These are phyloP conservation scores for Callorhinus ursinus DNA, from an alignment of 2,113 vertebrate genomes.

Conservation along the genomic window DNA sequence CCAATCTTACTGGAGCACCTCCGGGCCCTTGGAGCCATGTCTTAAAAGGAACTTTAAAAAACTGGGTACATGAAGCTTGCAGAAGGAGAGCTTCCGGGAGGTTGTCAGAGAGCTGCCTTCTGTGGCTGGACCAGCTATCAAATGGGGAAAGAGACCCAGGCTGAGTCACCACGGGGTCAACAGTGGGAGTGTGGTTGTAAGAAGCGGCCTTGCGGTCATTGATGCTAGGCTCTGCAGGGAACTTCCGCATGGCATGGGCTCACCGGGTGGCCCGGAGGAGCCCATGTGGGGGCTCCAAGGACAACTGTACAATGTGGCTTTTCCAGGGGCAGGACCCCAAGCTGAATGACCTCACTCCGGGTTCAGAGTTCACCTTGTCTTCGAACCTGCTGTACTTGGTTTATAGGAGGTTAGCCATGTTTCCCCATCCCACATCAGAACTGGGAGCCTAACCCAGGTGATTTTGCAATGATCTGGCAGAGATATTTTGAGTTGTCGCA, in stretches of 20 bases:
- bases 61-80: neutral
- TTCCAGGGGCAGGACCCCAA: neutral
- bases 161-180: neutral
- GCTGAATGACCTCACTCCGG: neutral
- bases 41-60: neutral
- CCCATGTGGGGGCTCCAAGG: neutral
- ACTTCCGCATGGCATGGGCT: neutral
- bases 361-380: no score
- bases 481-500: neutral
- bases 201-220: neutral
- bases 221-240: no score
- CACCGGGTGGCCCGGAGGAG: neutral
- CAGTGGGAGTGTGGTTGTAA: no score
- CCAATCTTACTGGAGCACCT: neutral
- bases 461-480: neutral
- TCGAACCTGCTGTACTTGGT: neutral
- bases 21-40: no score
- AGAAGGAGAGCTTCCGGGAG: neutral
- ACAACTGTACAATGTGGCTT: neutral
- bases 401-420: neutral
- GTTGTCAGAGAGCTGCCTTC: neutral
- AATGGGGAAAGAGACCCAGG: rapidly evolving
- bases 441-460: neutral
- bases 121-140: rapidly evolving
- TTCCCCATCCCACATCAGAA: neutral